phyloP scores from a whole-genome alignment of 2,797 vertebrate genomes.

The Semotilus atromaculatus region DNA sequence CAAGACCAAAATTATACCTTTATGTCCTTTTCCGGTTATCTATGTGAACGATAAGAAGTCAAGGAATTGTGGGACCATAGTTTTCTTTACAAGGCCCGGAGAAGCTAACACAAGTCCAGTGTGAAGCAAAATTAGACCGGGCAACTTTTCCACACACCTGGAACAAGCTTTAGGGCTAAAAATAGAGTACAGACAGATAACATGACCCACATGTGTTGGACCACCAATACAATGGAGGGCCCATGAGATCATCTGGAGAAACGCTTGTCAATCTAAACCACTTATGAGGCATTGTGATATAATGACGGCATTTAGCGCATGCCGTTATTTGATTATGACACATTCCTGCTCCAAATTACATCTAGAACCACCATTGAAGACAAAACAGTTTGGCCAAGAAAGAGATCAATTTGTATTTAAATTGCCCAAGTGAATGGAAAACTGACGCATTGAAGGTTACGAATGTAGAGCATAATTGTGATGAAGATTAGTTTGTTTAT shows the following conservation, averaged over 20 bases:
- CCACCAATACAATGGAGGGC: background rate
- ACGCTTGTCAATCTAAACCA: constrained; percentile 31
- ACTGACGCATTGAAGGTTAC: constrained; percentile 24
- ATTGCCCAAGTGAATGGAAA: background rate
- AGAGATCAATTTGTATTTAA: constrained; percentile 3
- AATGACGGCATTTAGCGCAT: background rate
- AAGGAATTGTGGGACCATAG: background rate
- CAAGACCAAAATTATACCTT: background rate
- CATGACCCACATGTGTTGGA: constrained; percentile 1
- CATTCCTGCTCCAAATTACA: background rate
- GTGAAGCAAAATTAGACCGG: constrained; percentile 54
- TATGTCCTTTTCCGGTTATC: background rate
- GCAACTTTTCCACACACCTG: constrained; percentile 68
- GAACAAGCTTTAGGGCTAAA: constrained; percentile 63
- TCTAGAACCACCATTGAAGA: background rate
- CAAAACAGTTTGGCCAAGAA: background rate
- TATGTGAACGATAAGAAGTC: background rate
- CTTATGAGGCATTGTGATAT: constrained; percentile 36
- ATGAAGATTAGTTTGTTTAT: constrained; percentile 28
- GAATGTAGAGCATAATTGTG: constrained; percentile 20
- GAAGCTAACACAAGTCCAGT: constrained; percentile 53
- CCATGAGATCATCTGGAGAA: constrained; percentile 15
- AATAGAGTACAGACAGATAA: constrained; percentile 65
- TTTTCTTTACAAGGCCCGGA: constrained; percentile 61
- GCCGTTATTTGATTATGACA: constrained; percentile 25